Base-by-base conservation (phyloP, 2,888 invertebrate species). In the Ennomos erosarius region DNA sequence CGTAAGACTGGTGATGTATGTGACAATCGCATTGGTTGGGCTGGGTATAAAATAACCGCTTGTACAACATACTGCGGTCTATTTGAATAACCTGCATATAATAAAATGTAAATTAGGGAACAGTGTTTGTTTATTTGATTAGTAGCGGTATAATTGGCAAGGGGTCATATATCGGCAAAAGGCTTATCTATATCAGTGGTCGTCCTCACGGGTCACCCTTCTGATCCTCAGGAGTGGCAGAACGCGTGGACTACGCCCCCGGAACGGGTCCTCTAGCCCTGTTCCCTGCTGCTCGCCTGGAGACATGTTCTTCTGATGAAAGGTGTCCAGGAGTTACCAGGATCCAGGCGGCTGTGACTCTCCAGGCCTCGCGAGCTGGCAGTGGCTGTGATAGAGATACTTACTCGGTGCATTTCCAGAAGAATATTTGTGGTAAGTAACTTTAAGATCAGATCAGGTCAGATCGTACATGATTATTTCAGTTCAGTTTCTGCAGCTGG, bases 371-470 rank as follows among this genome's bases (percentile, higher is more conserved):
- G 55, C 97, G 99, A 83, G 98, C 98, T 64, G 99, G 98, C 67
- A 97, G 98, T 82, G 98, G 87, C 54, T 99, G 99, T 92, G 99
- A 99, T 85, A 93, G 99, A 5, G 99, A 99, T 82, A 98, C 98
- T 0, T 98, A 98, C 85, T 96, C 97, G 39, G 95, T 98, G 49
- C 95, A 96, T 73, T 96, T 96, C 13, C 98, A 98, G 85, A 91
- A 96, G 62, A 96, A 97, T 84, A 93, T 98, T 8, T 98, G 98
- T 85, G 98, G 98, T 91, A n/a, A 78, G 82, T 10, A 26, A 26
- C 26, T 26, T 26, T 26, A 6, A 26, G 8, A 38, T 38, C n/a
- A n/a, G n/a, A n/a, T n/a, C n/a, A n/a, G n/a, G 38, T 38, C n/a
- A 38, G 6, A 38, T 26, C 26, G 3, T 26, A 5, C 4, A 26